Percentiles rank a stretch among this genome's conserved stretches.
Evolutionary conservation across 64 coral and sea anemone species (phyloP).

Genomic region (Dendronephthya gigantea): DNA sequence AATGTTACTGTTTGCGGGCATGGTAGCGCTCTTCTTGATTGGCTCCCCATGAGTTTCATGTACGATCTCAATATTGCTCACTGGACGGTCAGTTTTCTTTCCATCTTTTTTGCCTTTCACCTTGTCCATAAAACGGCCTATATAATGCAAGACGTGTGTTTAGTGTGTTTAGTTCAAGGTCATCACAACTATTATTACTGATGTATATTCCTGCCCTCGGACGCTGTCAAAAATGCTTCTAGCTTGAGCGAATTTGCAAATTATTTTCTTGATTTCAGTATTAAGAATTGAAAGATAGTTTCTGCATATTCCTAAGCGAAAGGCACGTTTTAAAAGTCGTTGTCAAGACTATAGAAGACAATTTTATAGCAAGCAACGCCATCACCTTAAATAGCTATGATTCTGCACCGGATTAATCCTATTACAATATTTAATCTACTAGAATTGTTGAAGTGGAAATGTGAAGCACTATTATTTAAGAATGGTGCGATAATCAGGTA

Average conservation of each 20-base stretch:
- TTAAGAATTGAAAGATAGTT: too few species aligned
- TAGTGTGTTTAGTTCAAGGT: too few species aligned
- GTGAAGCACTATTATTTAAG: too few species aligned
- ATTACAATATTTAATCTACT: background rate
- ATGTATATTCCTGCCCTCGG: too few species aligned
- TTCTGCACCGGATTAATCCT: background rate
- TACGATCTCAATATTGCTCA: background rate
- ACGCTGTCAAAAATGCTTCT: too few species aligned
- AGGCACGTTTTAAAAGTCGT: too few species aligned
- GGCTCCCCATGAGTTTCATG: background rate
- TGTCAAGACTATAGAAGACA: too few species aligned
- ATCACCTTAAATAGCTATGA: background rate
- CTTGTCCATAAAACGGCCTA: background rate
- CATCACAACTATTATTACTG: too few species aligned
- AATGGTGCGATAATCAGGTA: too few species aligned
- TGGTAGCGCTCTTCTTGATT: background rate
- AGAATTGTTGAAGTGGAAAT: background rate
- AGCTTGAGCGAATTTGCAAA: too few species aligned
- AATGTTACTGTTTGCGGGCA: background rate
- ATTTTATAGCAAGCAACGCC: background rate
- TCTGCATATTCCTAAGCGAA: too few species aligned
- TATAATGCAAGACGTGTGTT: background rate
- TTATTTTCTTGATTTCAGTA: too few species aligned
- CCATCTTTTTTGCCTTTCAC: background rate
- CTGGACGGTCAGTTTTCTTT: background rate